Percentiles rank a stretch among this genome's conserved stretches.
phyloP scores from a whole-genome alignment of 2,888 invertebrate species.

The Campaea margaritaria region DNA sequence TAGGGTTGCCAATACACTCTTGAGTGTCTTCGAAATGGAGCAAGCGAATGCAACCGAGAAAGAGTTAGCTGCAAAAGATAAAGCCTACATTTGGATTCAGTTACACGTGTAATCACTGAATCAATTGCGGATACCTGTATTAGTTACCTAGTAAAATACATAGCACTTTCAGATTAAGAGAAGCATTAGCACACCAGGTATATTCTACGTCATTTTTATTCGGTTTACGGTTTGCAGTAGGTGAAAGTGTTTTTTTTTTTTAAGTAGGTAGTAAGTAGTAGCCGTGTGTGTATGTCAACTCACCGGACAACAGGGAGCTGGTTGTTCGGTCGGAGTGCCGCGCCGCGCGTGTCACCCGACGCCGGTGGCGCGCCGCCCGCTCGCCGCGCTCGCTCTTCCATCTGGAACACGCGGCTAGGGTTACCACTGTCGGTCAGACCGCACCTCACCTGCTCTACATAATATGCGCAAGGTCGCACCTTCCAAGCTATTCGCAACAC shows the following conservation, averaged over 20 bases:
- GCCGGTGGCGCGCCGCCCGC: slow-evolving; percentile 71
- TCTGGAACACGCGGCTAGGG: slow-evolving; percentile 71
- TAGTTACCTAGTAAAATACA: neutral
- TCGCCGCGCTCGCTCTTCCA: slow-evolving; percentile 76
- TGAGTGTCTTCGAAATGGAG: neutral
- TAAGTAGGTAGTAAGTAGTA: neutral
- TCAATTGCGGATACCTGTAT: too few species aligned
- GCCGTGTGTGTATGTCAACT: slow-evolving; percentile 48
- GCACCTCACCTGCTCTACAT: slow-evolving; percentile 46
- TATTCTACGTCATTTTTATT: neutral
- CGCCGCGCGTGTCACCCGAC: slow-evolving; percentile 73
- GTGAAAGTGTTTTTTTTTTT: too few species aligned
- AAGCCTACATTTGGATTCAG: too few species aligned
- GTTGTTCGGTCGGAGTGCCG: slow-evolving; percentile 62
- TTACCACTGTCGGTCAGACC: slow-evolving; percentile 53
- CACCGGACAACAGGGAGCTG: slow-evolving; percentile 68
- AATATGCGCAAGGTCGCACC: slow-evolving; percentile 38
- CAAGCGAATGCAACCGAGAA: neutral
- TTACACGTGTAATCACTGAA: too few species aligned
- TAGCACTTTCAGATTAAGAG: neutral
- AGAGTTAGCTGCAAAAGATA: too few species aligned
- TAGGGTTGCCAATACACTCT: too few species aligned
- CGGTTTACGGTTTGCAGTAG: neutral
- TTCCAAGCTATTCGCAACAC: slow-evolving; percentile 20
- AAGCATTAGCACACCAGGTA: slow-evolving; percentile 2